Conservation (phyloP, 2,888 invertebrate species). For the Deilephila elpenor region DNA sequence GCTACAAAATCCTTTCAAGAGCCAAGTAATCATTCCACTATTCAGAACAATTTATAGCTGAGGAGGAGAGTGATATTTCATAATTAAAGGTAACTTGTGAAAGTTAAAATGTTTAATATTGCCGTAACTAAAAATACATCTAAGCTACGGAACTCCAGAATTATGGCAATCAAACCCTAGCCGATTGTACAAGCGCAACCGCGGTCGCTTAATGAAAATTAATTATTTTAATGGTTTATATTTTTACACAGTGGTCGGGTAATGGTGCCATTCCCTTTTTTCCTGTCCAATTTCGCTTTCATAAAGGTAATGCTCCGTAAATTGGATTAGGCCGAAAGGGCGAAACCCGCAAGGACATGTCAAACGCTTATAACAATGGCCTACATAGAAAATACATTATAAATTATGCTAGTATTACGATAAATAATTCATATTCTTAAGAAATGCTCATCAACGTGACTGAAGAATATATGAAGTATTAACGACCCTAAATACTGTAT, state of each 20-base stretch:
- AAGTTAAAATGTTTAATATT: too few species aligned
- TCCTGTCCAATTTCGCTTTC: constrained; percentile 50
- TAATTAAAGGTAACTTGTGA: too few species aligned
- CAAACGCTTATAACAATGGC: constrained; percentile 43
- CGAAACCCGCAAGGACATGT: constrained; percentile 50
- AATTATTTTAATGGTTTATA: constrained; percentile 34
- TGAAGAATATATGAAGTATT: neutral
- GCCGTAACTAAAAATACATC: too few species aligned
- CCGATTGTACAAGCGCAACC: constrained; percentile 17
- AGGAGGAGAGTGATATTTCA: too few species aligned
- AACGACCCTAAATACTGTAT: neutral
- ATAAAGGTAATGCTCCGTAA: constrained; percentile 54
- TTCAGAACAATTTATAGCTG: too few species aligned
- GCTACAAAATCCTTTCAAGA: too few species aligned
- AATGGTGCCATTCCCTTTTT: constrained; percentile 48
- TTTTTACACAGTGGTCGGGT: constrained; percentile 30
- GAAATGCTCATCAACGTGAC: neutral
- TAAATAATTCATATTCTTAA: neutral
- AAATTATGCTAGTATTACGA: constrained; percentile 25
- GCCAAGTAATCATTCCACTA: too few species aligned
- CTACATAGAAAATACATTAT: constrained; percentile 32
- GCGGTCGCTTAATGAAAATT: constrained; percentile 26
- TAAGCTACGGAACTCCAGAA: neutral
- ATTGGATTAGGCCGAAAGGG: constrained; percentile 55
- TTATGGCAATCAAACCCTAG: neutral